Base-by-base conservation (phyloP, 2,797 vertebrate species). In the Muscicapa striata region DNA sequence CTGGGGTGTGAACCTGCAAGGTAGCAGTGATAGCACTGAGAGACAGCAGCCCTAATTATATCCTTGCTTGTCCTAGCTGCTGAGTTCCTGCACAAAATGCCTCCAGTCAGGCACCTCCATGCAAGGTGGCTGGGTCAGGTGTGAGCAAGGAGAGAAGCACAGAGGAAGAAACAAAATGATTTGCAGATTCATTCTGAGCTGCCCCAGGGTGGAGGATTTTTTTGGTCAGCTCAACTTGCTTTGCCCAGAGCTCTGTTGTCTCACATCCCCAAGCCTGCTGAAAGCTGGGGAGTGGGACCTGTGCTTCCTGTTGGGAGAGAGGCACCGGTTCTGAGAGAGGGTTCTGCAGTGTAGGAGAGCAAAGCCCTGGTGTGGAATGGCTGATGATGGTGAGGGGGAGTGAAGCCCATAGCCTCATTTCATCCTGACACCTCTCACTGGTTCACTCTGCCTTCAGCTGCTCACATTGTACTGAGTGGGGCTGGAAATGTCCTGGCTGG, bases 41-140 rank as follows among this genome's bases (percentile, higher is more conserved):
- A 89, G 88, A 87, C 80, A 8, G 80, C 74, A 83, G 52, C 92
- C 87, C 63, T 93, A 83, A 89, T 94, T 92, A 94, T 90, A 92
- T 80, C 69, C 46, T 78, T 0, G 0, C 57, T 79, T 77, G 81
- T 95, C 45, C 89, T 4, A 26, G 59, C 87, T 91, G 75, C 88
- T 54, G 73, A 62, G 67, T 6, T 92, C 86, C 87, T 89, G 52
- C 51, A 92, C 4, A 0, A 75, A 90, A 59, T 77, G 61, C 76
- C 46, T 95, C 70, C 70, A 84, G 64, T 93, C 66, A 84, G 58
- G 75, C 84, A 93, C 51, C 61, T 93, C 85, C 57, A 0, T 5
- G 34, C 59, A 73, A 32, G 46, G 78, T 49, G 63, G 79, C 80
- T 84, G 92, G 75, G 74, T 75, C 90, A 91, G 73, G 76, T 87